Percentiles rank a stretch among this genome's conserved stretches.
These are phyloP conservation scores for Ceratina japonica DNA, from an alignment of 1,140 invertebrate species.

Conservation along the genomic window DNA sequence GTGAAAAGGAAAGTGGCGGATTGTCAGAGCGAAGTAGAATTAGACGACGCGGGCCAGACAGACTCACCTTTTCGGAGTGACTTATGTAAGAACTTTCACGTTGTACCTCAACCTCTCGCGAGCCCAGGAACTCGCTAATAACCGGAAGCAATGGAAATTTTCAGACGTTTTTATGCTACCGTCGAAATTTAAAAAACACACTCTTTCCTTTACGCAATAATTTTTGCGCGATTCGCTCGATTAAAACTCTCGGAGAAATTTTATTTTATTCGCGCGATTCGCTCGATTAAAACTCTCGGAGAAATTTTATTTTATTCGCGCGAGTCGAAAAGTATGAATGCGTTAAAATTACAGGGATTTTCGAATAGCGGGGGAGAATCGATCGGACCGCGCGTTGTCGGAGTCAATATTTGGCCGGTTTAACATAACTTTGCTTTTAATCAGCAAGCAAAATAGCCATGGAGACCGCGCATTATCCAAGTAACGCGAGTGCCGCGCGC, in stretches of 20 bases:
- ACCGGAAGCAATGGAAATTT: neutral
- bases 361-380: neutral
- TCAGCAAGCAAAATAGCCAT: slow-evolving; percentile 44
- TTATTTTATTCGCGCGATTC: too few species aligned
- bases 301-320: neutral
- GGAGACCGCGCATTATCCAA: slow-evolving; percentile 52
- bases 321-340: neutral
- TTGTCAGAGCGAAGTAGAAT: slow-evolving; percentile 42
- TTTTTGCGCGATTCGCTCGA: too few species aligned
- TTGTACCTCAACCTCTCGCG: neutral
- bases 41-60: neutral
- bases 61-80: slow-evolving; percentile 56
- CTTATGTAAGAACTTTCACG: slow-evolving; percentile 67
- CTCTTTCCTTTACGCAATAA: too few species aligned
- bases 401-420: slow-evolving; percentile 42
- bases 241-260: too few species aligned
- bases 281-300: too few species aligned
- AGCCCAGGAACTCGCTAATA: neutral
- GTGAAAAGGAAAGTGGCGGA: slow-evolving; percentile 73
- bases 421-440: slow-evolving; percentile 60
- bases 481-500: slow-evolving; percentile 28
- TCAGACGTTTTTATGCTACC: neutral
- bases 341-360: neutral
- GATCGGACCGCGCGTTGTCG: neutral
- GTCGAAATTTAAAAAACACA: neutral